Base-by-base conservation (phyloP, 1,140 invertebrate species). In the Dolichoris vasculosae region DNA sequence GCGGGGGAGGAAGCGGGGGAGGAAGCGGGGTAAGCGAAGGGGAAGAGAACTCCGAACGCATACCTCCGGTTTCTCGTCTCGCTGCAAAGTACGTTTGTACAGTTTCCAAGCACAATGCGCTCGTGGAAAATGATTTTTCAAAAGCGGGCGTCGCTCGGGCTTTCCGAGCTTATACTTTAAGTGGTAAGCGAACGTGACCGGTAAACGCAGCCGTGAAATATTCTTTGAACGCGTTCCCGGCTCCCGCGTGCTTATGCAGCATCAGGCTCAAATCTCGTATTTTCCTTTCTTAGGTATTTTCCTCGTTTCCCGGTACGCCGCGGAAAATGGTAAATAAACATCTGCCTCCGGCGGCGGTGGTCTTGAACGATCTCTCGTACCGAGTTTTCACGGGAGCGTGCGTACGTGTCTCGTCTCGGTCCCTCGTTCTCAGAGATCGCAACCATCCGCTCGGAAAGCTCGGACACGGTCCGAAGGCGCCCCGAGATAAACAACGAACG, bases 361-460 rank as follows among this genome's bases (percentile, higher is more conserved):
- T 26, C 17, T 79, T 38, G 35, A 32, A n/a, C 32, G 43, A 59
- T 3, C 40, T 90, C 38, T 87, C 82, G 89, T 76, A 69, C 75
- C n/a, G 43, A n/a, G 13, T n/a, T 40, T 11, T 2, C 32, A 55
- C 51, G 17, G 11, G 51, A 55, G 55, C 23, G 55, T 26, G 26
- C 55, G 55, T 59, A 26, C 6, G 55, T 2, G 23, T 2, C 55
- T 7, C 20, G 23, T 4, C 23, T 26, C 55, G 48, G 11, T 17
- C 55, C 23, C 26, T 26, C 55, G 23, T 59, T 26, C 23, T 13
- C 55, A 20, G 23, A 26, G 20, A n/a, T n/a, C 23, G 55, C 4
- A 59, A 59, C 20, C 55, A 4, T 4, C 23, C 1, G 13, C 43
- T 46, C 0, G 55, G 3, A 59, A 59, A 59, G 55, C 55, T 20